phyloP scores from a whole-genome alignment of 2,888 invertebrate species.

The Tipula lateralis region DNA sequence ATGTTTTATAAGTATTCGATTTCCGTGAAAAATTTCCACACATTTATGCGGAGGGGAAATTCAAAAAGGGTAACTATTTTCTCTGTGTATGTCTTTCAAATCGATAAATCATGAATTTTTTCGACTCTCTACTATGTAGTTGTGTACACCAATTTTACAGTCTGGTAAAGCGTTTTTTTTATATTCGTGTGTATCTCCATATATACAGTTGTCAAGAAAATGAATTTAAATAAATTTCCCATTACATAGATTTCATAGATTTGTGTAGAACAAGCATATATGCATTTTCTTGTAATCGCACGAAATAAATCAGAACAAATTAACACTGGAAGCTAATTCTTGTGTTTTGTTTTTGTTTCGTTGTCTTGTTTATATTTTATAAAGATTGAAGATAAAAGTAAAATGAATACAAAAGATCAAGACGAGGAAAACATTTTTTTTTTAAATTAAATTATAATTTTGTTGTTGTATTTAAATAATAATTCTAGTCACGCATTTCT shows the following conservation, averaged over 20 bases:
- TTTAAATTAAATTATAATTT: neutral
- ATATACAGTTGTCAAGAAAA: neutral
- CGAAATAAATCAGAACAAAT: neutral
- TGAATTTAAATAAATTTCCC: neutral
- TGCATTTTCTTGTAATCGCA: neutral
- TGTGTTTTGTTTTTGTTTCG: no score
- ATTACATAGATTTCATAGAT: neutral
- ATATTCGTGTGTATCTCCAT: neutral
- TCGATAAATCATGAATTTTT: neutral
- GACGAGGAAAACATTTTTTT: neutral
- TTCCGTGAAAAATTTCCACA: neutral
- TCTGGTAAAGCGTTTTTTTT: neutral
- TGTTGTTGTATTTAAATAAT: neutral
- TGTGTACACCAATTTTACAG: neutral
- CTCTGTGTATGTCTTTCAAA: neutral
- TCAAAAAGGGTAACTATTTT: neutral
- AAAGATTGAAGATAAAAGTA: neutral
- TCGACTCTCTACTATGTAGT: neutral
- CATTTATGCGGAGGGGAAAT: neutral
- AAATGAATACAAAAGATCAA: neutral
- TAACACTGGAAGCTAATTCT: conserved; percentile 24
- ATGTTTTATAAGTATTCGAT: neutral
- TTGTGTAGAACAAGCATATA: neutral
- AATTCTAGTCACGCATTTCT: conserved; percentile 24
- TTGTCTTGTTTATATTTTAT: neutral